Evolutionary conservation across 1,140 invertebrate species (phyloP), one percentile per base, ranked within the genome.

Genomic region (Scaptomyza graminum): DNA sequence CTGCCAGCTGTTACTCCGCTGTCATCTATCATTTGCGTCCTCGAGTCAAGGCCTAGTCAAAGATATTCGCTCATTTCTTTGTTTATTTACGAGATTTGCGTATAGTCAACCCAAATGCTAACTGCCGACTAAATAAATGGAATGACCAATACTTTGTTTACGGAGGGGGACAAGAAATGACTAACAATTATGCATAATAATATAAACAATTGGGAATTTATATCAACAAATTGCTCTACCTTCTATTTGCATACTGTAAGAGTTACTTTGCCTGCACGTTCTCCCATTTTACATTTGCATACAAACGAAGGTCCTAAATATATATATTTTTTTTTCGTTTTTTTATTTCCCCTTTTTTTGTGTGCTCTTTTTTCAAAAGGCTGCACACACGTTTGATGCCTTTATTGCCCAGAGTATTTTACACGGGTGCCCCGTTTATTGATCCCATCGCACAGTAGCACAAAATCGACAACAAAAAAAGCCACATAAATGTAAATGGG

Each of bases 131-230:
- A n/a, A 12, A 3, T 39, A 6, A 39, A 39, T 18, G 47, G 22
- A n/a, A 47, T 12, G 55, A 46, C 6, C 63, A 50, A 31, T 15
- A 46, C 7, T 22, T 22, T 22, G 18, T 22, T 22, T 22, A 22
- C 18, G 1, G 4, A 22, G 31, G 7, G 7, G 6, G 4, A 5
- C 8, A 16, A 39, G 13, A 72, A 72, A 67, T 67, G 55, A 67
- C 67, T 72, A 60, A 67, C 63, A 72, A 72, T 72, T 72, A 72
- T 72, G 69, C 69, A 67, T 57, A 62, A 56, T 55, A 55, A 57
- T 68, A 56, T 44, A 61, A 67, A 61, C 67, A 68, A 73, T 62
- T 62, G 65, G 62, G 37, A 28, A 62, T 69, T 62, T 69, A 50
- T 68, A 73, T 73, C 65, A 67, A 34, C 69, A 73, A 73, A 73